Conservation (phyloP, 1,140 invertebrate species). For the Drosophila nasuta region DNA sequence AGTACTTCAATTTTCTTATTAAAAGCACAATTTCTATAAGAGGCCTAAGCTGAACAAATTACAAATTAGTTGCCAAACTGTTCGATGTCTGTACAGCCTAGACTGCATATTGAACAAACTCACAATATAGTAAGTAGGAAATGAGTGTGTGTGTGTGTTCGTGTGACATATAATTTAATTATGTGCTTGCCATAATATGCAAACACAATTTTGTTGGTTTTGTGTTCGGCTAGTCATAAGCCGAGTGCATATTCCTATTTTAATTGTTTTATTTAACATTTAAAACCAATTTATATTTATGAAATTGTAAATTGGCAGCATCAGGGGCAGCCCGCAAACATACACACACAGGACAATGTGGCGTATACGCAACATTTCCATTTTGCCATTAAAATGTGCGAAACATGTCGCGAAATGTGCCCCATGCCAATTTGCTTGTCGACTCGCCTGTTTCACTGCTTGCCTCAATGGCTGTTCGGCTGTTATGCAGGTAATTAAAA, state of each 20-base stretch:
- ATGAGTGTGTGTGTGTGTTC: constrained; percentile 5
- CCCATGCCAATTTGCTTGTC: constrained; percentile 44
- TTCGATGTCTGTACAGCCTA: neutral
- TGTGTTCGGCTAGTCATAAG: constrained; percentile 17
- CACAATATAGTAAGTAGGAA: neutral
- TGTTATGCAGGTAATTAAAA: constrained; percentile 79
- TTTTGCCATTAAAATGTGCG: constrained; percentile 59
- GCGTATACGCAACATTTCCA: constrained; percentile 72
- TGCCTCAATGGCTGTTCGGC: constrained; percentile 24
- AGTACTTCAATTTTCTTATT: neutral
- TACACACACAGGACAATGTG: constrained; percentile 30
- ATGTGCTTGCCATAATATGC: constrained; percentile 43
- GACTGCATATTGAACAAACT: neutral
- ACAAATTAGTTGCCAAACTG: constrained; percentile 4
- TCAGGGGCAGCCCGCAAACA: constrained; percentile 35
- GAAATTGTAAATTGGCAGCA: constrained; percentile 76
- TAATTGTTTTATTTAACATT: constrained; percentile 81
- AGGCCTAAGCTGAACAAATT: neutral
- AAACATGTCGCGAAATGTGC: constrained; percentile 54
- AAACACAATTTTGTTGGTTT: constrained; percentile 48
- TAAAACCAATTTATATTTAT: constrained; percentile 81
- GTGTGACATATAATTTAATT: constrained; percentile 45
- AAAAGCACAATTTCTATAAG: neutral
- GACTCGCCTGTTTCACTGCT: constrained; percentile 42
- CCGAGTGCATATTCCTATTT: constrained; percentile 37